These are phyloP conservation scores for Malachius bipustulatus DNA, from an alignment of 2,888 invertebrate genomes.

Conservation along the genomic window DNA sequence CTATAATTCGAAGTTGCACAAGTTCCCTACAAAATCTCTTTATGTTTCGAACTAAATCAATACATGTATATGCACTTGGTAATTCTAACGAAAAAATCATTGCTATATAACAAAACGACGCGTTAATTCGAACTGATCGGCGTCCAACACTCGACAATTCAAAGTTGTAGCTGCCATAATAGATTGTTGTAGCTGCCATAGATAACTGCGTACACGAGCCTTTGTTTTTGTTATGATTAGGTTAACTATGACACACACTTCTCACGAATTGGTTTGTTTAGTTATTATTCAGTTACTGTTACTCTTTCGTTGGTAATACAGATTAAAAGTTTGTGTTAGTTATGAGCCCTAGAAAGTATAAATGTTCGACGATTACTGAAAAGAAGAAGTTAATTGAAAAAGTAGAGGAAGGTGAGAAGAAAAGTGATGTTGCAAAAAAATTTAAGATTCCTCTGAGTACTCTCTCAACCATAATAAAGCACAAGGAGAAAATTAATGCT, in stretches of 20 bases:
- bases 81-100: conserved; percentile 10
- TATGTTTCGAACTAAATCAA: conserved; percentile 10
- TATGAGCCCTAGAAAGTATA: conserved; percentile 6
- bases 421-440: conserved; percentile 3
- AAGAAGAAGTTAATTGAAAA: conserved; percentile 7
- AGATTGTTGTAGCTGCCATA: conserved; percentile 9
- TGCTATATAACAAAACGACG: conserved; percentile 9
- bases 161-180: conserved; percentile 8
- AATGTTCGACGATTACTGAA: conserved; percentile 5
- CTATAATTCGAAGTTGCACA: conserved; percentile 6
- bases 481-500: no score
- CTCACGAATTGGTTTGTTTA: conserved; percentile 8
- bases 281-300: no score
- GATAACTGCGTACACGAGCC: conserved; percentile 8
- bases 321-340: conserved; percentile 6
- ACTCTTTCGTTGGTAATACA: conserved; percentile 7
- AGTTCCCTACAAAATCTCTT: conserved; percentile 12
- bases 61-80: conserved; percentile 11
- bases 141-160: conserved; percentile 7
- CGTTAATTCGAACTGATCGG: conserved; percentile 10
- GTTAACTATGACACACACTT: conserved; percentile 7
- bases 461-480: conserved; percentile 7
- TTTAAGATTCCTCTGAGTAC: conserved; percentile 4
- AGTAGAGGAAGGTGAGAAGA: conserved; percentile 7
- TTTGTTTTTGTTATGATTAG: conserved; percentile 9